phyloP scores from a whole-genome alignment of 2,797 vertebrate genomes.

The Setipinna tenuifilis region DNA sequence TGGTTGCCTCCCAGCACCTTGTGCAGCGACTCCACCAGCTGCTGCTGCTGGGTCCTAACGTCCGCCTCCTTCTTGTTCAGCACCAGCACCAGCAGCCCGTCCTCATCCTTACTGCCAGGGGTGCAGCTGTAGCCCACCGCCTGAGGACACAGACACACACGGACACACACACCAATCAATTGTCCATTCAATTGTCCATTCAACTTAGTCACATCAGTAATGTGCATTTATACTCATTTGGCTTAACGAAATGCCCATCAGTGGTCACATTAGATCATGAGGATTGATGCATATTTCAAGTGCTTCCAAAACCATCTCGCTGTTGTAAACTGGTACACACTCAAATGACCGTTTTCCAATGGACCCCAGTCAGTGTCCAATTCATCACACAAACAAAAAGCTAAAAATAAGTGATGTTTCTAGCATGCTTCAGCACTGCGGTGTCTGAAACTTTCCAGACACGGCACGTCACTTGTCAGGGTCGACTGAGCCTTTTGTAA shows the following conservation, averaged over 20 bases:
- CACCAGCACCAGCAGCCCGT: constrained; percentile 88
- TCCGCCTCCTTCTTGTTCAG: constrained; percentile 92
- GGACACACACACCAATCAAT: background rate
- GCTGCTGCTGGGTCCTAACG: constrained; percentile 90
- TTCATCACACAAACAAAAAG: background rate
- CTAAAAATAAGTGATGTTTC: background rate
- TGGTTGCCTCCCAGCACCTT: constrained; percentile 90
- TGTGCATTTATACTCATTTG: too few relatives aligned
- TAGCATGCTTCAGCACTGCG: background rate
- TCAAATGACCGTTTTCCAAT: too few relatives aligned
- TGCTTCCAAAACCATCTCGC: too few relatives aligned
- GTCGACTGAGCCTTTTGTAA: background rate
- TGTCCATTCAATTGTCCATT: too few relatives aligned
- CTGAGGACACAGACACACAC: constrained; percentile 63
- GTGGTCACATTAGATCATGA: too few relatives aligned
- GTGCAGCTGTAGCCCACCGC: constrained; percentile 94
- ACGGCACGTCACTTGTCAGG: background rate
- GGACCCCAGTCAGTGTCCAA: too few relatives aligned
- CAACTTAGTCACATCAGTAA: too few relatives aligned
- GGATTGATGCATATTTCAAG: too few relatives aligned
- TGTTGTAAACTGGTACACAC: too few relatives aligned
- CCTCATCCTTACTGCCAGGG: constrained; percentile 92
- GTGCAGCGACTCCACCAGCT: constrained; percentile 92
- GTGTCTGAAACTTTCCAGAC: background rate
- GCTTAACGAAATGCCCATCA: too few relatives aligned